These are phyloP conservation scores for Dicranocentrus wangi DNA, from an alignment of 2,888 invertebrate species.

Conservation along the genomic window DNA sequence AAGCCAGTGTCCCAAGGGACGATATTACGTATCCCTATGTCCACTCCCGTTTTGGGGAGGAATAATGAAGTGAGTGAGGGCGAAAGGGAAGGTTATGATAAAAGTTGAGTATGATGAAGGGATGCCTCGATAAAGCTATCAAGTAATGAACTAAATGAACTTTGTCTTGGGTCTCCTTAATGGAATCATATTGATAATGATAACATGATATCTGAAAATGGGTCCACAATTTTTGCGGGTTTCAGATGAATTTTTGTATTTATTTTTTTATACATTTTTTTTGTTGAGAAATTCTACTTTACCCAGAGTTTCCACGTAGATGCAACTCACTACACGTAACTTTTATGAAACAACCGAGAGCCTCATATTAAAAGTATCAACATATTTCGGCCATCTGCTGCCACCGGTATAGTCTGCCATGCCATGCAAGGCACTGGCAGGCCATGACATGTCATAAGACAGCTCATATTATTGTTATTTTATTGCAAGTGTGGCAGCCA, in stretches of 20 bases:
- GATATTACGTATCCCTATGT: conserved; percentile 57
- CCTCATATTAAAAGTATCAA: conserved; percentile 40
- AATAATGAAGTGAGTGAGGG: conserved; percentile 29
- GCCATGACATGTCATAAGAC: conserved; percentile 54
- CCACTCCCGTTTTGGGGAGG: conserved; percentile 47
- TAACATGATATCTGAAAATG: neutral
- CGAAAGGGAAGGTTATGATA: neutral
- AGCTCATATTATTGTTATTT: conserved; percentile 54
- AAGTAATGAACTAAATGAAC: too few species aligned
- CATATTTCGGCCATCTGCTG: conserved; percentile 59
- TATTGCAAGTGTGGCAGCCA: conserved; percentile 23
- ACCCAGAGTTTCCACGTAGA: too few species aligned
- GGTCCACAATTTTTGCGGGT: conserved; percentile 15
- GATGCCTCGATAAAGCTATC: too few species aligned
- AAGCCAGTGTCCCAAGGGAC: conserved; percentile 49
- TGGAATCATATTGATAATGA: too few species aligned
- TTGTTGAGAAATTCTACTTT: too few species aligned
- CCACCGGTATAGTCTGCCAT: conserved; percentile 12
- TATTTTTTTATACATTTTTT: neutral
- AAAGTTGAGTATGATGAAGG: neutral
- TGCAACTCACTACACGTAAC: too few species aligned
- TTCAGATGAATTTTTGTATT: neutral
- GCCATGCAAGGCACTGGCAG: conserved; percentile 36
- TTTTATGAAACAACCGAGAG: conserved; percentile 25
- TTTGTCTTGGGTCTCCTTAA: too few species aligned